These are phyloP conservation scores for Ooceraea biroi DNA, from an alignment of 1,140 invertebrate genomes.

Conservation along the genomic window DNA sequence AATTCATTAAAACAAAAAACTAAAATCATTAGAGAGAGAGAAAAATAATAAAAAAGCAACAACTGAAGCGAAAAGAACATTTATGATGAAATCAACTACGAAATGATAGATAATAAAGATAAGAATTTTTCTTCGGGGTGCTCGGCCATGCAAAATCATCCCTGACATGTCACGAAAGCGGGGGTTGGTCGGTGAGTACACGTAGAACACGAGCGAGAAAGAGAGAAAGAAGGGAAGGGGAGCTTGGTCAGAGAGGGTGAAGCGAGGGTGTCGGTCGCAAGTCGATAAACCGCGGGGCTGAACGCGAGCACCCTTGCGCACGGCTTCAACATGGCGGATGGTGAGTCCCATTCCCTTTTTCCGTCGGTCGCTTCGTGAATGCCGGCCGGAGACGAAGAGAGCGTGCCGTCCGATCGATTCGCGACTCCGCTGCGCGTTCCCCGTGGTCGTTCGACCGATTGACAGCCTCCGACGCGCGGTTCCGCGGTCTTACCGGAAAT, in stretches of 20 bases:
- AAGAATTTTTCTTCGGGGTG: not conserved
- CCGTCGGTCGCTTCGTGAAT: conserved; percentile 29
- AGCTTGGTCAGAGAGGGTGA: conserved; percentile 55
- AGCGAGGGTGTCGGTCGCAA: conserved; percentile 81
- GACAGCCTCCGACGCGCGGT: not conserved
- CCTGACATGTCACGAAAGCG: conserved; percentile 50
- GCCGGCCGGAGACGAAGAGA: conserved; percentile 8
- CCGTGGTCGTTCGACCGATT: not conserved
- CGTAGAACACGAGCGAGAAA: conserved; percentile 27
- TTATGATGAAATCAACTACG: not conserved
- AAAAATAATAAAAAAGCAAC: not conserved
- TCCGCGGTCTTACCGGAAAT: not conserved
- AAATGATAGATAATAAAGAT: not conserved
- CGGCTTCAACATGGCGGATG: conserved; percentile 82
- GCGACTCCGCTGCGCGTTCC: not conserved
- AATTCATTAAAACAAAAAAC: no score
- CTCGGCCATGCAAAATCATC: not conserved
- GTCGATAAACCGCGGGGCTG: conserved; percentile 81
- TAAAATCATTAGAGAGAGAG: no score
- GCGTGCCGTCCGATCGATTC: conserved; percentile 47
- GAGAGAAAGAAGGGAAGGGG: conserved; percentile 29
- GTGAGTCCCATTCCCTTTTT: conserved; percentile 75
- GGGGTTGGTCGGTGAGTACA: not conserved
- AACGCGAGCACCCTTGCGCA: conserved; percentile 81
- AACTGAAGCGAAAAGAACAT: not conserved